Percentiles rank a stretch among this genome's conserved stretches.
Conservation (phyloP, 2,888 invertebrate species). For the Nomada lathburiana region DNA sequence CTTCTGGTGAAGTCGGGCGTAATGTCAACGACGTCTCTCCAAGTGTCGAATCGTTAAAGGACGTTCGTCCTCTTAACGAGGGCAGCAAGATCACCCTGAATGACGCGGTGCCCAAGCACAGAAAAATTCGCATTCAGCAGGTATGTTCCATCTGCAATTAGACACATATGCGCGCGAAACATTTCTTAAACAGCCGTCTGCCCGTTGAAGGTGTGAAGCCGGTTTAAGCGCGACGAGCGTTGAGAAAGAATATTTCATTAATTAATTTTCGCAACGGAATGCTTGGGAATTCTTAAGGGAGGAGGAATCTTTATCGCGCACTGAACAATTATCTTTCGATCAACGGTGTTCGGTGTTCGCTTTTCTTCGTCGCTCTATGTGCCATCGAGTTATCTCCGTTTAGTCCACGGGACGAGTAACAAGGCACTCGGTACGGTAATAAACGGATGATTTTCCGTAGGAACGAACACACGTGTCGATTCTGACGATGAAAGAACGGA, state of each 20-base stretch:
- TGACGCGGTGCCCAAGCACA: conserved; percentile 91
- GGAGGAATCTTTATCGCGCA: no score
- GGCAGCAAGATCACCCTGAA: conserved; percentile 86
- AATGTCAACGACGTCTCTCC: conserved; percentile 78
- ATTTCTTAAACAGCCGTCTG: not conserved
- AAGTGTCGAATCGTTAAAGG: conserved; percentile 85
- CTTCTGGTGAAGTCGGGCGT: conserved; percentile 91
- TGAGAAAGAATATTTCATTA: no score
- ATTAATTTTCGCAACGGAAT: not conserved
- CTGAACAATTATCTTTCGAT: no score
- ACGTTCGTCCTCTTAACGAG: conserved; percentile 71
- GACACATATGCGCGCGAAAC: conserved; percentile 17
- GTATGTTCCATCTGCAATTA: conserved; percentile 80
- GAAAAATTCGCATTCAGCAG: conserved; percentile 95
- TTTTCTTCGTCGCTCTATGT: conserved; percentile 29
- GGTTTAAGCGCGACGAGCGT: conserved; percentile 12
- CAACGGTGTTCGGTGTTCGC: conserved; percentile 13
- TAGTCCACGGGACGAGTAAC: no score
- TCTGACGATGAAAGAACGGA: no score
- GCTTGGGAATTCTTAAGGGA: not conserved
- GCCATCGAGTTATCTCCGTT: not conserved
- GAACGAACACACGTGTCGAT: no score
- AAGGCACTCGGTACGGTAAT: no score
- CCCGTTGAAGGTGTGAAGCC: not conserved
- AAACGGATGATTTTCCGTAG: no score